Base-by-base conservation (phyloP, 2,888 invertebrate genomes). In the Leptopilina drosophilae region DNA sequence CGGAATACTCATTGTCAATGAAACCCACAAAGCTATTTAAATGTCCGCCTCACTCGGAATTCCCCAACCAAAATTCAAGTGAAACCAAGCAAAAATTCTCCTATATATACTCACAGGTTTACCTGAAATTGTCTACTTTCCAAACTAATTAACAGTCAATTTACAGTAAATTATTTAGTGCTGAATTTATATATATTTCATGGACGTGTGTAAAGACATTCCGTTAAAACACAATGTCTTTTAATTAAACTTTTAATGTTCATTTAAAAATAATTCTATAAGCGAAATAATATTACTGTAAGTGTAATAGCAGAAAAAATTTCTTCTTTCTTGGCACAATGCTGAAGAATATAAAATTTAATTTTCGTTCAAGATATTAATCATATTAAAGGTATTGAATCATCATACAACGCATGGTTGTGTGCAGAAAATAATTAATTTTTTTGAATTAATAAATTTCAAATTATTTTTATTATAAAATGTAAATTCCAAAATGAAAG, bases 21-120 rank as follows among this genome's bases (percentile, higher is more conserved):
- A 82, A 33, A 46, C 77, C 79, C 80, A 69, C 78, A 81, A 82
- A 80, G 78, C 81, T 81, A 83, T 81, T 84, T 84, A 85, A 83
- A 84, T 81, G 82, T 84, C 82, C 81, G 46, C 69, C 76, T 66
- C 56, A 33, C 56, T 73, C 53, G 14, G 26, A 62, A 62, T 62
- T 12, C 20, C 20, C 20, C 9, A 62, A 62, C 62, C 62, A 15
- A 15, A n/a, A 62, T 59, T 59, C 59, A 59, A n/a, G 15, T 15
- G 15, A 62, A 62, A 20, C 62, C 62, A 62, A 62, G 59, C 59
- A 59, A 14, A 69, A 69, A 53, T 8, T 67, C 49, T 8, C 33
- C 12, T 69, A 15, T 67, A 12, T 53, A 26, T 33, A 69, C 15
- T 33, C 26, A 5, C 6, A 42, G 42, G 42, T 42, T 42, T 15